Conservation (phyloP, 2,888 invertebrate genomes). For the Schizaphis graminum region DNA sequence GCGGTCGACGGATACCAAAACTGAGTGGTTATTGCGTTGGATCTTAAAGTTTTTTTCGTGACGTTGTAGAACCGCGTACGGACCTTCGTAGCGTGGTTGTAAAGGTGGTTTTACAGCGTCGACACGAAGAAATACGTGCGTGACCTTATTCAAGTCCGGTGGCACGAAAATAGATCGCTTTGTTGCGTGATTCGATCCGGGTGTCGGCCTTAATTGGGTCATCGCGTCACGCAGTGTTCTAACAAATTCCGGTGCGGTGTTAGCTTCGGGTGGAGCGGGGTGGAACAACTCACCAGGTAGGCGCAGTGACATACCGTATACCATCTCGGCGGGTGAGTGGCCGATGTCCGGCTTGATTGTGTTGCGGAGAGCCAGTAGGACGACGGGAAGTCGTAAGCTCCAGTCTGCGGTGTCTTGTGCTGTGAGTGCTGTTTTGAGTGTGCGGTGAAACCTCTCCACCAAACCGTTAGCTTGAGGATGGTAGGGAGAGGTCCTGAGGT, state of each 20-base stretch:
- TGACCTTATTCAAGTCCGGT: conserved; percentile 40
- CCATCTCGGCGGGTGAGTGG: background rate
- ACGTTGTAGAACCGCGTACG: conserved; percentile 40
- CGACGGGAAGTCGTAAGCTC: too few species aligned
- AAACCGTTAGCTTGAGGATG: conserved; percentile 65
- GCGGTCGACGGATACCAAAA: conserved; percentile 22
- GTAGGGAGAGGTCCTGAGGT: conserved; percentile 12
- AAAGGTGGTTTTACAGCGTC: conserved; percentile 60
- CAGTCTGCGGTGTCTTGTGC: too few species aligned
- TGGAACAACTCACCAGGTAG: background rate
- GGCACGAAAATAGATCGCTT: conserved; percentile 29
- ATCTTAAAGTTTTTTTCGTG: conserved; percentile 46
- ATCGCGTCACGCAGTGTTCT: background rate
- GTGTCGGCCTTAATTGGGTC: background rate
- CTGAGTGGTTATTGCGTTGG: background rate
- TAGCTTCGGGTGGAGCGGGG: background rate
- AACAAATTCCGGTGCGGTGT: background rate
- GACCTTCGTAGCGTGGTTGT: conserved; percentile 64
- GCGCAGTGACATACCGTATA: background rate
- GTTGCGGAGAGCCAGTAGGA: too few species aligned
- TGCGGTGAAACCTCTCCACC: conserved; percentile 61
- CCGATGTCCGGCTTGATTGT: background rate
- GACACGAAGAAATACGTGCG: conserved; percentile 61
- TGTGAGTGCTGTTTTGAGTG: conserved; percentile 44
- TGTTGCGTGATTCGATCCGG: background rate